phyloP scores from a whole-genome alignment of 2,797 vertebrate genomes.

The Leptatherina wallacei region DNA sequence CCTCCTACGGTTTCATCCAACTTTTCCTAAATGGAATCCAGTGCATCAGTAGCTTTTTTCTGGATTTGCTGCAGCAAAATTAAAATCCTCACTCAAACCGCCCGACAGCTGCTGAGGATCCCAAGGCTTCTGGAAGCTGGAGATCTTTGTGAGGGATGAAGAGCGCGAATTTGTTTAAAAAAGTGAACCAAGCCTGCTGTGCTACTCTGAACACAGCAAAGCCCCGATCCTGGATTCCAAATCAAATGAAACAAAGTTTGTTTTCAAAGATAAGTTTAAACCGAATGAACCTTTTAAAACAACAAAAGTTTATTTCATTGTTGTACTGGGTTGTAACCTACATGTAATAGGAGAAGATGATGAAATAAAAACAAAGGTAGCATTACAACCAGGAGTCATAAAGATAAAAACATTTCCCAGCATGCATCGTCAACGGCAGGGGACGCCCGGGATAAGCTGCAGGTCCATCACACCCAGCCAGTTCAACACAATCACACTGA shows the following conservation, averaged over 20 bases:
- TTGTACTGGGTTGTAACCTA: not conserved
- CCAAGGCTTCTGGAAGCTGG: constrained; percentile 16
- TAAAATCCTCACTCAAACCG: constrained; percentile 52
- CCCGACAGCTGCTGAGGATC: constrained; percentile 48
- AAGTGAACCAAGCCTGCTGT: constrained; percentile 29
- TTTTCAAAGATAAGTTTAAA: not conserved
- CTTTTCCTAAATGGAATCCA: constrained; percentile 26
- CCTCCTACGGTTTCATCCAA: constrained; percentile 52
- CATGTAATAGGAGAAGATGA: not conserved
- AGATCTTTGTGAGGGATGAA: constrained; percentile 21
- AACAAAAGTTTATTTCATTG: not conserved
- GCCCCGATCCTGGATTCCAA: not conserved
- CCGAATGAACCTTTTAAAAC: not conserved
- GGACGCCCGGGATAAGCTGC: constrained; percentile 6
- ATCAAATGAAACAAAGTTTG: not conserved
- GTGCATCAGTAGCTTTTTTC: constrained; percentile 38
- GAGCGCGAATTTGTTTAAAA: constrained; percentile 14
- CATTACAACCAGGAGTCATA: not conserved
- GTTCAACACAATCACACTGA: constrained; percentile 21
- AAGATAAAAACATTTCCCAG: constrained; percentile 6
- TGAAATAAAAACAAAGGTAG: not conserved
- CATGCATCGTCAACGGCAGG: constrained; percentile 9
- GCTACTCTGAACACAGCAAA: not conserved
- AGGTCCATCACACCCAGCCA: constrained; percentile 16
- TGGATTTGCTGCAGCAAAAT: constrained; percentile 47